Percentiles rank a stretch among this genome's conserved stretches.
Conservation (phyloP, 2,888 invertebrate species). For the Helobdella robusta region DNA sequence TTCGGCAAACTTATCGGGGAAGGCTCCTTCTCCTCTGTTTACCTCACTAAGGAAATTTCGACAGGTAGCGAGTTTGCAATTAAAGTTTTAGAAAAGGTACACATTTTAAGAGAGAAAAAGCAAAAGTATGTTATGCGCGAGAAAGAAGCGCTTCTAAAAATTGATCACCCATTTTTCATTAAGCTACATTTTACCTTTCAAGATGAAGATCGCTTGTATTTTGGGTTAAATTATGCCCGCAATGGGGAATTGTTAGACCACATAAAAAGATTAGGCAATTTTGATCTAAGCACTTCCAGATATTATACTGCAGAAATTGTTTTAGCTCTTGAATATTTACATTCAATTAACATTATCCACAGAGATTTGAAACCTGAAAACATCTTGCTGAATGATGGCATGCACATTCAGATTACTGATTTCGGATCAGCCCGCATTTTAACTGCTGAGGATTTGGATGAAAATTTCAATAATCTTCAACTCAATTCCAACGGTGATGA, state of each 20-base stretch:
- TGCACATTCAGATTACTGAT: constrained; percentile 92
- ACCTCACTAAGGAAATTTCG: constrained; percentile 80
- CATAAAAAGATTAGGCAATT: constrained; percentile 74
- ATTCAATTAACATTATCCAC: constrained; percentile 78
- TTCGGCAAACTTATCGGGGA: constrained; percentile 93
- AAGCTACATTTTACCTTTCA: constrained; percentile 92
- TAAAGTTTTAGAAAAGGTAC: constrained; percentile 91
- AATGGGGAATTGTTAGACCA: constrained; percentile 86
- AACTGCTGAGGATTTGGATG: neutral
- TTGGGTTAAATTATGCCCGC: constrained; percentile 86
- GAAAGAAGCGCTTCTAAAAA: constrained; percentile 77
- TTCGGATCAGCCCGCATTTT: constrained; percentile 90
- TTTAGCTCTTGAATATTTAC: constrained; percentile 80
- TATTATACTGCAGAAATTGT: constrained; percentile 92
- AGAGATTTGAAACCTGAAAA: constrained; percentile 94
- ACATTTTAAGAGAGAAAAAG: constrained; percentile 85
- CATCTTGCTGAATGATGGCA: constrained; percentile 82
- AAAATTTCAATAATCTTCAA: neutral
- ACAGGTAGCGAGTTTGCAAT: constrained; percentile 86
- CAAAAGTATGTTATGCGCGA: constrained; percentile 84
- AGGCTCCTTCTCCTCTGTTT: constrained; percentile 86
- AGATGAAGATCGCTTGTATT: constrained; percentile 80
- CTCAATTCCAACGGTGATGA: neutral
- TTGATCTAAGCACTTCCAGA: constrained; percentile 75
- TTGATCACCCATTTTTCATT: constrained; percentile 74